phyloP scores from a whole-genome alignment of 2,888 invertebrate genomes.

The Plusia festucae region DNA sequence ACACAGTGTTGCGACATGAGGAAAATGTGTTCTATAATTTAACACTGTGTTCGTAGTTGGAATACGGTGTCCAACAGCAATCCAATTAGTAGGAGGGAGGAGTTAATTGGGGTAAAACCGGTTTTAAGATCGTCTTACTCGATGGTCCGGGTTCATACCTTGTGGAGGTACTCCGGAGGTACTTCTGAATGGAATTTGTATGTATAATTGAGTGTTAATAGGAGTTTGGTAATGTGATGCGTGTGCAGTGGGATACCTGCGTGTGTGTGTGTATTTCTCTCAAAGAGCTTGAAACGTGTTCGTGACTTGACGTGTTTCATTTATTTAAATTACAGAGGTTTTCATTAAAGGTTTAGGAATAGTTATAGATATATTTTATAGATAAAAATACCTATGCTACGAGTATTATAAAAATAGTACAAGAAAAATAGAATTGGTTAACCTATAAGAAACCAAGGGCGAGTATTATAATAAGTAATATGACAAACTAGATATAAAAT shows the following conservation, averaged over 20 bases:
- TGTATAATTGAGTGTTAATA: constrained; percentile 56
- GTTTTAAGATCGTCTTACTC: constrained; percentile 59
- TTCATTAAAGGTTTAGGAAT: background rate
- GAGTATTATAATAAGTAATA: too few species aligned
- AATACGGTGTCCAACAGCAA: constrained; percentile 44
- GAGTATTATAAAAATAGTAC: too few species aligned
- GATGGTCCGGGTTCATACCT: constrained; percentile 40
- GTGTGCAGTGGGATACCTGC: constrained; percentile 25
- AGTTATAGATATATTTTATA: too few species aligned
- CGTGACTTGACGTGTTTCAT: background rate
- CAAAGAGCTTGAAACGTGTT: background rate
- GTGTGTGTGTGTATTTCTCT: constrained; percentile 15
- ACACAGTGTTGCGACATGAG: constrained; percentile 35
- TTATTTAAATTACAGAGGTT: background rate
- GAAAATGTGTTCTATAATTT: constrained; percentile 24
- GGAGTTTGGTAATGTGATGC: constrained; percentile 52
- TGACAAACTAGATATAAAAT: too few species aligned
- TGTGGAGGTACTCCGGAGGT: constrained; percentile 22
- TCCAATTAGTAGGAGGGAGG: constrained; percentile 74
- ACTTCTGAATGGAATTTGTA: constrained; percentile 54
- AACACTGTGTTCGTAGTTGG: constrained; percentile 39
- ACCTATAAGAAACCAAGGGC: too few species aligned
- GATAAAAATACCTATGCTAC: too few species aligned
- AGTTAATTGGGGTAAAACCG: constrained; percentile 79
- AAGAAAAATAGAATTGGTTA: too few species aligned